phyloP scores from a whole-genome alignment of 2,113 vertebrate genomes.

The Corythoichthys intestinalis region DNA sequence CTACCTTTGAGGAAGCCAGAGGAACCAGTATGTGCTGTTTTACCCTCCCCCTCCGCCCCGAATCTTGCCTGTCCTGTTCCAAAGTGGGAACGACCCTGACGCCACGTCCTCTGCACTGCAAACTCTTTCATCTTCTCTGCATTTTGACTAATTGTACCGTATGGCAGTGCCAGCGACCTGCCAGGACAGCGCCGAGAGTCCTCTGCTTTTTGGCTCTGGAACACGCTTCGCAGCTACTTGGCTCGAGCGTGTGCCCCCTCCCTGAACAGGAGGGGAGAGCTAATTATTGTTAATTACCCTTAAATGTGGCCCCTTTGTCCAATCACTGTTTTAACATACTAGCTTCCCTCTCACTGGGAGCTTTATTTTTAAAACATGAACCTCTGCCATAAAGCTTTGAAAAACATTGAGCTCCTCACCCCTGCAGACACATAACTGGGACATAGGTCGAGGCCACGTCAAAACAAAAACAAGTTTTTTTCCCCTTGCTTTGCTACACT shows the following conservation, averaged over 20 bases:
- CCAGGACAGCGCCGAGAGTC: slow-evolving; percentile 37
- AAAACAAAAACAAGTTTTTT: not conserved
- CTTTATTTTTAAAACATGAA: slow-evolving; percentile 55
- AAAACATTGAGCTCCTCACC: slow-evolving; percentile 4
- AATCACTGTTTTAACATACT: slow-evolving; percentile 45
- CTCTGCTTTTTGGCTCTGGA: slow-evolving; percentile 34
- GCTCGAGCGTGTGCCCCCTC: slow-evolving; percentile 41
- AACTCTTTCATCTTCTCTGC: slow-evolving; percentile 52
- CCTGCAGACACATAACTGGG: slow-evolving; percentile 29
- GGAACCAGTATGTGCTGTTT: slow-evolving; percentile 10
- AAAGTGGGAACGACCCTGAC: slow-evolving; percentile 35
- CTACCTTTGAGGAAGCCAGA: slow-evolving; percentile 16
- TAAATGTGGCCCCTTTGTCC: slow-evolving; percentile 63
- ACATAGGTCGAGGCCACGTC: slow-evolving; percentile 14
- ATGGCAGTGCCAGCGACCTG: slow-evolving; percentile 35
- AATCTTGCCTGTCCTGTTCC: slow-evolving; percentile 33
- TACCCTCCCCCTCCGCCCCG: not conserved
- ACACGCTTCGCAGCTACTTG: slow-evolving; percentile 29
- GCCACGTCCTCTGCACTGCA: slow-evolving; percentile 48
- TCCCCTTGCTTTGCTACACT: slow-evolving; percentile 6
- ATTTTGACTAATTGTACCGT: slow-evolving; percentile 65
- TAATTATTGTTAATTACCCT: slow-evolving; percentile 77
- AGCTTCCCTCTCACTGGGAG: slow-evolving; percentile 26
- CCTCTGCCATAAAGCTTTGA: slow-evolving; percentile 14
- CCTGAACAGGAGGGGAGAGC: slow-evolving; percentile 39